Percentiles rank a stretch among this genome's conserved stretches.
Evolutionary conservation across 2,888 invertebrate species (phyloP).

Genomic region (Tipula vernalis): DNA sequence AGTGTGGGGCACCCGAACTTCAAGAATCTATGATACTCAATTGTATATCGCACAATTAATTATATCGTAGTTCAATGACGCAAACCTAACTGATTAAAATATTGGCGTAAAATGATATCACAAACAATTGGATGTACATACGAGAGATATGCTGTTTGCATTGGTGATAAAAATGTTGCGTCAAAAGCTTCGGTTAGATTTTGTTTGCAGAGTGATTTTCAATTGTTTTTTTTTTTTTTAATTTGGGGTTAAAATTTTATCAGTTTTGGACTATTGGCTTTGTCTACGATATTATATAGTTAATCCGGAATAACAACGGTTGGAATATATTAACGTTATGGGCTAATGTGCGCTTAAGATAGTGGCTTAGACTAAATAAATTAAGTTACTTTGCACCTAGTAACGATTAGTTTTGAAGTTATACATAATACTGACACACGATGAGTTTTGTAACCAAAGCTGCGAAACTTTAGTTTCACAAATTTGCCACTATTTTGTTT

Average conservation of each 20-base stretch:
- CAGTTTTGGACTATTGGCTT: not conserved
- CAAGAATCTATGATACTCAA: not conserved
- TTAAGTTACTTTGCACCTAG: too few relatives aligned
- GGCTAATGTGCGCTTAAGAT: not conserved
- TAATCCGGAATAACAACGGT: not conserved
- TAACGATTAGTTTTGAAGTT: too few relatives aligned
- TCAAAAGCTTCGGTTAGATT: not conserved
- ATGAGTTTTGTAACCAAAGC: too few relatives aligned
- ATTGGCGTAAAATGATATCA: not conserved
- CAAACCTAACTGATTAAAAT: not conserved
- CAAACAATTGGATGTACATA: not conserved
- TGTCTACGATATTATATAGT: not conserved
- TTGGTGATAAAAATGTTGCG: not conserved
- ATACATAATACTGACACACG: too few relatives aligned
- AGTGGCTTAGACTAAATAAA: not conserved
- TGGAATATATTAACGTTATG: not conserved
- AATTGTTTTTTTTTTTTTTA: not conserved
- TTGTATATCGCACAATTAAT: not conserved
- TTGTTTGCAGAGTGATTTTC: not conserved
- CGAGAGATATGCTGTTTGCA: not conserved
- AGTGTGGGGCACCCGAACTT: not conserved
- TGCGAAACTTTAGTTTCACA: too few relatives aligned
- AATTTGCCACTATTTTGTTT: too few relatives aligned
- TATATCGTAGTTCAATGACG: not conserved
- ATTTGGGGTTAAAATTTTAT: not conserved